Base-by-base conservation (phyloP, 37 sponge, comb jelly and placozoan species). In the Haliclona indistincta region DNA sequence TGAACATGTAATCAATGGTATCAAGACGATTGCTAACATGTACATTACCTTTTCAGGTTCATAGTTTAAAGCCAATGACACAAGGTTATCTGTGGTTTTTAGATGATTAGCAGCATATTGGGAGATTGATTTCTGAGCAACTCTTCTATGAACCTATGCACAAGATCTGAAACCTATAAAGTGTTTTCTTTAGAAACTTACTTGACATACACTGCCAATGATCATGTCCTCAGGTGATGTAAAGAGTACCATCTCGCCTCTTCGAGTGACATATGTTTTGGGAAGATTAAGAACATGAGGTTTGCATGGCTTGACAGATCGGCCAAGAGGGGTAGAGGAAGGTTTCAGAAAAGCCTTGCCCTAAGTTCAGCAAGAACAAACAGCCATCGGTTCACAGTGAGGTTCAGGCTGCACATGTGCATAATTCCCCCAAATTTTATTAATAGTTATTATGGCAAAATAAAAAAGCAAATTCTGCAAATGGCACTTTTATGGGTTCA, bases 171-270 rank as follows among this genome's bases (percentile, higher is more conserved):
- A n/a, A 11, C 23, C n/a, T n/a, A 58, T 8, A 6, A 58, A 25
- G 25, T n/a, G 60, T 20, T 25, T n/a, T 26, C n/a, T 58, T 26
- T 6, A 58, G 26, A 47, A 17, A n/a, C 60, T 54, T 22, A 84
- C 45, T 25, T 47, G 33, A 28, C 63, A 70, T 47, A 71, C 54
- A 38, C 33, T 41, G 19, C 85, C 85, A 4, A 84, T 36, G 23
- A 84, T 49, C 85, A 84, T 84, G 63, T 84, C 85, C 29, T 77
- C 85, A 17, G 85, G 85, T 28, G 86, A 51, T 22, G 86, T 86
- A 49, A 79, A 86, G 30, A 79, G 86, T 0, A 79, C 67, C 61
- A 86, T 64, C 41, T 63, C 19, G 64, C 83, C 83, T 74, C 75
- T 64, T 74, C 54, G 73, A 25, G 83, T 82, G 56, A 82, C 68